Percentiles rank a stretch among this genome's conserved stretches.
phyloP scores from a whole-genome alignment of 1,140 invertebrate species.

The Camponotus pennsylvanicus region DNA sequence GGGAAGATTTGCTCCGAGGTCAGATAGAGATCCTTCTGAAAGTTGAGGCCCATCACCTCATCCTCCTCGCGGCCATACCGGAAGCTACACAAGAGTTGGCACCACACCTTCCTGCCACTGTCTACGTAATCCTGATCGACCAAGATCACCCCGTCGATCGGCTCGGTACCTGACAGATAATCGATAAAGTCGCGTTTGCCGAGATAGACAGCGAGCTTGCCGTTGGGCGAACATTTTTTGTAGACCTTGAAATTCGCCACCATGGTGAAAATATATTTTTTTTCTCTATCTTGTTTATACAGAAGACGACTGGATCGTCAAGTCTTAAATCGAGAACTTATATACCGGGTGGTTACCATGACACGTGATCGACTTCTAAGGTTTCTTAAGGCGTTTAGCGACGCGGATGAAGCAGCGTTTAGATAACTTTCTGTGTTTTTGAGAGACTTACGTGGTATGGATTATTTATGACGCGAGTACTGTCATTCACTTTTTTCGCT shows the following conservation, averaged over 20 bases:
- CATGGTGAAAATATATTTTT: conserved; percentile 87
- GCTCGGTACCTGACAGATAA: conserved; percentile 96
- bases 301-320: conserved; percentile 41
- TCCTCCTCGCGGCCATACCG: conserved; percentile 99
- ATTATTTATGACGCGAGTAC: conserved; percentile 28
- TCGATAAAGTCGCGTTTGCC: conserved; percentile 99
- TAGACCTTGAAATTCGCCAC: conserved; percentile 97
- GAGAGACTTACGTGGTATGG: not conserved
- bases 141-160: conserved; percentile 97
- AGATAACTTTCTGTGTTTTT: conserved; percentile 39
- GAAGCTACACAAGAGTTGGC: conserved; percentile 98
- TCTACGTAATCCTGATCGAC: conserved; percentile 97
- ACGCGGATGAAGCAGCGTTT: conserved; percentile 53
- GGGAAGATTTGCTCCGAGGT: conserved; percentile 96
- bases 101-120: conserved; percentile 94
- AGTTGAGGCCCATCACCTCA: conserved; percentile 99
- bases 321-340: conserved; percentile 31
- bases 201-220: conserved; percentile 97
- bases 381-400: conserved; percentile 79
- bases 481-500: not conserved
- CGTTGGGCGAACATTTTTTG: conserved; percentile 98
- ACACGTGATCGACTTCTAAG: conserved; percentile 49
- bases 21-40: conserved; percentile 98
- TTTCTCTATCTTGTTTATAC: not conserved
- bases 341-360: conserved; percentile 61